Percentiles rank a stretch among this genome's conserved stretches.
Conservation (phyloP, 2,113 vertebrate species). For the Octodon degus region DNA sequence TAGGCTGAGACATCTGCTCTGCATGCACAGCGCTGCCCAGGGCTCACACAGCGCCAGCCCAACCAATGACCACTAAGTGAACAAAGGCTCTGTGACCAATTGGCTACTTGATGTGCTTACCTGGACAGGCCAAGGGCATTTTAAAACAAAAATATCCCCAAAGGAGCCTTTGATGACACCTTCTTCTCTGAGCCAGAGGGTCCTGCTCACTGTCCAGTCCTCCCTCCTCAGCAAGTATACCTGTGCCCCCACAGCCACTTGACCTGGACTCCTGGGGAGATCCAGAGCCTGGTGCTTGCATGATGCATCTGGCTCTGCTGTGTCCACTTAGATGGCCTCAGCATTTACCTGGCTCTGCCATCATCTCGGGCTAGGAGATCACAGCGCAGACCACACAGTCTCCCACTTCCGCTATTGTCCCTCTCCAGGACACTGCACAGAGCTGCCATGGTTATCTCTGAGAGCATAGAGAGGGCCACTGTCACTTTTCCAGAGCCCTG, state of each 20-base stretch:
- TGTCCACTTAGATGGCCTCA: not conserved
- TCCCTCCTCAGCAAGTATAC: not conserved
- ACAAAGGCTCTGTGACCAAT: not conserved
- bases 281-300: too few species aligned
- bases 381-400: not conserved
- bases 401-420: not conserved
- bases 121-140: not conserved
- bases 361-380: not conserved
- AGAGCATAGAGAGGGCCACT: not conserved
- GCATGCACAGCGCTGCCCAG: not conserved
- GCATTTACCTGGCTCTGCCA: too few species aligned
- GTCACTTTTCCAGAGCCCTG: not conserved
- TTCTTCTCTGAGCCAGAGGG: not conserved
- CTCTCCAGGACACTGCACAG: not conserved
- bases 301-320: fast-evolving
- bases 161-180: not conserved
- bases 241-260: not conserved
- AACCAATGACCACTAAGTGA: not conserved
- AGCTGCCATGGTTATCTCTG: not conserved
- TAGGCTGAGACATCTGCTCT: not conserved
- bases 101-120: not conserved
- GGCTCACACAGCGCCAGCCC: not conserved
- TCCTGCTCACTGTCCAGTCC: not conserved
- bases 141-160: not conserved
- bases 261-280: not conserved